Evolutionary conservation across 2,113 vertebrate genomes (phyloP).

Genomic region (Thunnus thynnus): DNA sequence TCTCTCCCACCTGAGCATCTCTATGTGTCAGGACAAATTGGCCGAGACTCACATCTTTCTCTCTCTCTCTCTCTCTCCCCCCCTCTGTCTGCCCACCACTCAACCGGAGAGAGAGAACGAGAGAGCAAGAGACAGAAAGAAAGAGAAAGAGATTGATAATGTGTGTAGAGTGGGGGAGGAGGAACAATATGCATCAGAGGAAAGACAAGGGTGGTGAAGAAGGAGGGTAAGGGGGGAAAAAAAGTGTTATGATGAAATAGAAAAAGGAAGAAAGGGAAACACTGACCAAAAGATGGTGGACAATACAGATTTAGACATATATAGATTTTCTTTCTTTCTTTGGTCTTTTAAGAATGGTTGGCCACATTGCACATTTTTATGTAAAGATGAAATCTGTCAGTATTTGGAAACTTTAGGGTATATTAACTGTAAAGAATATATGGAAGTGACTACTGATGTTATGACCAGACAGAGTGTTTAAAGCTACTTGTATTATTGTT

Average conservation of each 20-base stretch:
- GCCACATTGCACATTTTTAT: not conserved
- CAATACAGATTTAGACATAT: not conserved
- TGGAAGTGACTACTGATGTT: not conserved
- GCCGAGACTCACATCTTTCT: slow-evolving; percentile 88
- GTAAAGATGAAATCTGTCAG: not conserved
- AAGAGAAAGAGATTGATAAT: slow-evolving; percentile 79
- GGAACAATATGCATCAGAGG: slow-evolving; percentile 68
- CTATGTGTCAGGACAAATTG: slow-evolving; percentile 81
- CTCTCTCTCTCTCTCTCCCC: slow-evolving; percentile 57
- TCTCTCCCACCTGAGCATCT: slow-evolving; percentile 84
- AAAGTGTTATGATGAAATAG: slow-evolving; percentile 29
- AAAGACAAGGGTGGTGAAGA: slow-evolving; percentile 16
- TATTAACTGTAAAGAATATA: no score
- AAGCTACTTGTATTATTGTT: not conserved
- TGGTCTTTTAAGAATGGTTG: not conserved
- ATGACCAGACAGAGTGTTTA: not conserved
- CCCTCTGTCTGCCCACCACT: slow-evolving; percentile 79
- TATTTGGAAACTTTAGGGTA: no score
- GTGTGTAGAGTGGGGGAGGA: slow-evolving; percentile 61
- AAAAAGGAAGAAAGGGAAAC: slow-evolving; percentile 12
- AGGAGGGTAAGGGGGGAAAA: slow-evolving; percentile 9
- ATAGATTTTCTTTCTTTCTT: not conserved
- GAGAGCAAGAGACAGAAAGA: slow-evolving; percentile 52
- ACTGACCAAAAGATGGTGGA: not conserved
- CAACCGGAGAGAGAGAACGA: slow-evolving; percentile 68